Percentiles rank a stretch among this genome's conserved stretches.
Evolutionary conservation across 2,888 invertebrate species (phyloP).

Genomic region (Zygothrica quintamaculata): DNA sequence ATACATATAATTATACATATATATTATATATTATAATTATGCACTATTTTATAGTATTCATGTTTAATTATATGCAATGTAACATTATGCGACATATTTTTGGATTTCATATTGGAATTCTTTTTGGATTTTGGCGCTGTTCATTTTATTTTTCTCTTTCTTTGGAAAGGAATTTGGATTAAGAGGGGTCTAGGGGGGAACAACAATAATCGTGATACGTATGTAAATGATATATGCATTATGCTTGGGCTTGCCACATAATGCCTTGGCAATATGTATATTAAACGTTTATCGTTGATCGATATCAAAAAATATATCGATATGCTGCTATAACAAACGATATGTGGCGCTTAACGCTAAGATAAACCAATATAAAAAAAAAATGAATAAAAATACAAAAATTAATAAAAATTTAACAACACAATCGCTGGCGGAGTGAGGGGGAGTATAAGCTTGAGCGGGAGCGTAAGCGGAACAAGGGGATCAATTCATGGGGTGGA

Average conservation of each 20-base stretch:
- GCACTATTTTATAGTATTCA: conserved; percentile 82
- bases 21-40: too few relatives aligned
- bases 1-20: conserved; percentile 57
- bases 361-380: conserved; percentile 14
- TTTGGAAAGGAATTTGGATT: too few relatives aligned
- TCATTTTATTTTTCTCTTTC: too few relatives aligned
- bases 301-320: neutral
- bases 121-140: conserved; percentile 13
- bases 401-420: conserved; percentile 19
- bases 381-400: conserved; percentile 9
- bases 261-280: conserved; percentile 56
- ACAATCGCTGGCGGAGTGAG: neutral
- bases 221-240: conserved; percentile 73
- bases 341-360: conserved; percentile 24
- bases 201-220: conserved; percentile 55
- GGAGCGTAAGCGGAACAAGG: conserved; percentile 47
- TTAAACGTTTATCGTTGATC: conserved; percentile 9
- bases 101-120: too few relatives aligned
- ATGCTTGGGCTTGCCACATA: conserved; percentile 35
- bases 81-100: conserved; percentile 72
- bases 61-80: conserved; percentile 71
- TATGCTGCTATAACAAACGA: too few relatives aligned
- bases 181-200: too few relatives aligned
- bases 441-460: conserved; percentile 12
- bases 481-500: conserved; percentile 38